Conservation (phyloP, 1,140 invertebrate species). For the Steinernema khuongi region DNA sequence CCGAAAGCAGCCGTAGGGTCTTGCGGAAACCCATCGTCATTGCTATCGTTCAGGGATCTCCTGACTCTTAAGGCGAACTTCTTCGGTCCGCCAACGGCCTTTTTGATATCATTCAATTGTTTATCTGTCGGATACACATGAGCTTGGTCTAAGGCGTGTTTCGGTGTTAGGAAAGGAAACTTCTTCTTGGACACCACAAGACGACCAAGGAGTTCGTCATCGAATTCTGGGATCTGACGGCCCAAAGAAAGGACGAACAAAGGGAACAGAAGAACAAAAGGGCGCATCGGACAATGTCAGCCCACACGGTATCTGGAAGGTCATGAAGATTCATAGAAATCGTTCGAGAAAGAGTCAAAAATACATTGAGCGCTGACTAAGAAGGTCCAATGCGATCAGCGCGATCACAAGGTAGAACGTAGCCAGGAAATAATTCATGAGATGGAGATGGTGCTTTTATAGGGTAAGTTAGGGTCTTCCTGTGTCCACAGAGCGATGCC, state of each 20-base stretch:
- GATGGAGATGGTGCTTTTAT: too few species aligned
- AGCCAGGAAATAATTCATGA: not conserved
- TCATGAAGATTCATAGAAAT: too few species aligned
- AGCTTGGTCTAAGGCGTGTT: not conserved
- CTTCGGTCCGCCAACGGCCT: slow-evolving; percentile 7
- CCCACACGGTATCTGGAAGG: not conserved
- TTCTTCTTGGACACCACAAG: slow-evolving; percentile 20
- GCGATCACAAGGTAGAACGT: not conserved
- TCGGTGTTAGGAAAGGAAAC: slow-evolving; percentile 22
- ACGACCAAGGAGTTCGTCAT: slow-evolving; percentile 22
- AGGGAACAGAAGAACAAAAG: not conserved
- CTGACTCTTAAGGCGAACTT: not conserved
- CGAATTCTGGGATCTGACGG: slow-evolving; percentile 20
- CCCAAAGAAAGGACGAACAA: not conserved
- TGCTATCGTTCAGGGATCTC: not conserved
- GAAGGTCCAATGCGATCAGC: not conserved
- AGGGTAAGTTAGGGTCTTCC: too few species aligned
- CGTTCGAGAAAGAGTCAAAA: not conserved
- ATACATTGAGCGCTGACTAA: not conserved
- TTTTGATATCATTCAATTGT: slow-evolving; percentile 6
- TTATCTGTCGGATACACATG: slow-evolving; percentile 21
- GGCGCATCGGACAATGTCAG: not conserved
- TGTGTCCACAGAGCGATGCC: too few species aligned
- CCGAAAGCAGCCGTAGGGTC: not conserved
- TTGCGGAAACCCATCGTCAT: not conserved